phyloP scores from a whole-genome alignment of 2,797 vertebrate genomes.

The Pantherophis vulpinus region DNA sequence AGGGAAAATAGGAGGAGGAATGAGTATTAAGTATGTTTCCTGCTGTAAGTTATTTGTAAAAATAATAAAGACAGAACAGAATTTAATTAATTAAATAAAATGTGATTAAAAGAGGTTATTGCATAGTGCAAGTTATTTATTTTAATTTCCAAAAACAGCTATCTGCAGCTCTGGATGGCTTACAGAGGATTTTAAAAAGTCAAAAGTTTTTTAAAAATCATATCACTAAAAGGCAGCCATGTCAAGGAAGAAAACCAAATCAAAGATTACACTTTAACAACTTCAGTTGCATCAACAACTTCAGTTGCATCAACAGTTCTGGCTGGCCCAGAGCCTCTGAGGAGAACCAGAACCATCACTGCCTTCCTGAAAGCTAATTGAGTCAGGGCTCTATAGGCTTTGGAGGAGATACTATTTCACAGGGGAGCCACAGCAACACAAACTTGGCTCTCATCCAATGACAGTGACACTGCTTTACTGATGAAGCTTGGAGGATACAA shows the following conservation, averaged over 20 bases:
- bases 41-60: background rate
- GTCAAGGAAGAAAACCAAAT: background rate
- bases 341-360: background rate
- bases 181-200: background rate
- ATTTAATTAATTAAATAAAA: background rate
- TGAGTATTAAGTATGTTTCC: background rate
- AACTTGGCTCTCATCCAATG: background rate
- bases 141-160: background rate
- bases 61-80: background rate
- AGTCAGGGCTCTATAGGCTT: background rate
- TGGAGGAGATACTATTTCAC: background rate
- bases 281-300: background rate
- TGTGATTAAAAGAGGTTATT: background rate
- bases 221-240: background rate
- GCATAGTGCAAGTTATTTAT: background rate
- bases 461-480: background rate
- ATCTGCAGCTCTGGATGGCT: background rate
- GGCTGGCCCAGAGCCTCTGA: background rate
- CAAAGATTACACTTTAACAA: background rate
- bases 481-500: background rate
- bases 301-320: too few relatives aligned
- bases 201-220: background rate
- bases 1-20: background rate
- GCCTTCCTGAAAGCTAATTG: background rate
- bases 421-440: background rate